These are phyloP conservation scores for Atrichornis clamosus DNA, from an alignment of 2,113 vertebrate species.

Conservation along the genomic window DNA sequence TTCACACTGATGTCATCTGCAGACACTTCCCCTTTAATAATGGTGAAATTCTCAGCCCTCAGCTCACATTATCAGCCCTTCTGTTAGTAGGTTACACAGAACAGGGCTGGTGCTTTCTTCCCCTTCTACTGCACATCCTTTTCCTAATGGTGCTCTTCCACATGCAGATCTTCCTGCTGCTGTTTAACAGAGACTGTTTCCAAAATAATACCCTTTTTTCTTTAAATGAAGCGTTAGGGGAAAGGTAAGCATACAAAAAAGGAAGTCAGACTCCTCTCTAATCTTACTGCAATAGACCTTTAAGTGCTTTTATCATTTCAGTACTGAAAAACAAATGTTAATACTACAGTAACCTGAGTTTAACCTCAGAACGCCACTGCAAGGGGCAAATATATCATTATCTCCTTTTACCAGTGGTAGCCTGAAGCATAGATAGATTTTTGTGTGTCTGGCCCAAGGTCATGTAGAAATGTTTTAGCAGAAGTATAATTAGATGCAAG, in stretches of 20 bases:
- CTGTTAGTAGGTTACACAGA: background rate
- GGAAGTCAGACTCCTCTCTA: background rate
- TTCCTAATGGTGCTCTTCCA: background rate
- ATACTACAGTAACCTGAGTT: slow-evolving; percentile 28
- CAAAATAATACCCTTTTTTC: background rate
- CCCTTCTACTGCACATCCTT: background rate
- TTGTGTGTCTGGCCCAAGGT: slow-evolving; percentile 28
- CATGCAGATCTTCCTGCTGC: background rate
- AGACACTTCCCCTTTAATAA: background rate
- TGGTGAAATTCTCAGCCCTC: background rate
- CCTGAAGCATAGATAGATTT: background rate
- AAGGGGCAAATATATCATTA: slow-evolving; percentile 32
- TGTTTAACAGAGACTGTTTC: background rate
- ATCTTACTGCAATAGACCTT: background rate
- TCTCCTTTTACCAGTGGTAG: background rate
- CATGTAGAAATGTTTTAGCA: slow-evolving; percentile 9
- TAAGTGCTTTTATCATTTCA: slow-evolving; percentile 10
- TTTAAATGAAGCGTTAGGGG: background rate
- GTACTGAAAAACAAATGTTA: slow-evolving; percentile 32
- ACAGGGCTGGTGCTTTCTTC: background rate
- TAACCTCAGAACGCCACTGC: background rate
- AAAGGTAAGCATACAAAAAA: background rate
- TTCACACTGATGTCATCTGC: background rate
- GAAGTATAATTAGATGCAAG: slow-evolving; percentile 36
- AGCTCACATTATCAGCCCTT: background rate